Evolutionary conservation across 1,140 invertebrate species (phyloP).

Genomic region (Tribolium madens): DNA sequence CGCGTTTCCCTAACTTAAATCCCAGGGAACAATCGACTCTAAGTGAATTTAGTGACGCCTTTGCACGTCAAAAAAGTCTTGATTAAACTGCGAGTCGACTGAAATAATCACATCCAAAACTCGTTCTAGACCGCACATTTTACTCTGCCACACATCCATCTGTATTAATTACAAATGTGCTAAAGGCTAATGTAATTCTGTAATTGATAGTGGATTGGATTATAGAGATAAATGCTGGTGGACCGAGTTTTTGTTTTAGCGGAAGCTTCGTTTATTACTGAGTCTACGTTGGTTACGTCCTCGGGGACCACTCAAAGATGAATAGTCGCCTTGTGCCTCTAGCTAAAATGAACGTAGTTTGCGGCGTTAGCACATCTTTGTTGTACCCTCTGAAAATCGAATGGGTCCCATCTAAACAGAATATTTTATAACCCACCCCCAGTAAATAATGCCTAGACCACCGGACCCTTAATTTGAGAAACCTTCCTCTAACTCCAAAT

Average conservation of each 20-base stretch:
- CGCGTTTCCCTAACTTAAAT: not conserved
- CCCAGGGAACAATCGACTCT: not conserved
- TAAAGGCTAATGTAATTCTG: slow-evolving; percentile 12
- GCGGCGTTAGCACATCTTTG: slow-evolving; percentile 34
- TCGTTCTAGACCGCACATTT: not conserved
- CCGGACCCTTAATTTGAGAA: not conserved
- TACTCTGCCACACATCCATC: slow-evolving; percentile 5
- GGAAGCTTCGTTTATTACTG: slow-evolving; percentile 26
- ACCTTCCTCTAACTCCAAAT: not conserved
- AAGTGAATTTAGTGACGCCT: not conserved
- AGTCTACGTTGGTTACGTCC: not conserved
- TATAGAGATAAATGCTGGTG: slow-evolving; percentile 24
- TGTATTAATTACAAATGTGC: slow-evolving; percentile 22
- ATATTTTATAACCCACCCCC: slow-evolving; percentile 15
- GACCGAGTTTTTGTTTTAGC: slow-evolving; percentile 8
- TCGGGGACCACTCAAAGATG: slow-evolving; percentile 30
- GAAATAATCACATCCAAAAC: not conserved
- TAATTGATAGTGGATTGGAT: slow-evolving; percentile 33
- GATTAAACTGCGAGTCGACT: not conserved
- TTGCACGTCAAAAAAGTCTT: not conserved
- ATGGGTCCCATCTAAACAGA: slow-evolving; percentile 21
- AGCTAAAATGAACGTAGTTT: slow-evolving; percentile 10
- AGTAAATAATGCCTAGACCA: not conserved
- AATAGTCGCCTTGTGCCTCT: slow-evolving; percentile 30
- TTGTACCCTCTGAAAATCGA: slow-evolving; percentile 23